Conservation (phyloP, 2,888 invertebrate species). For the Disparrhopalites patrizii region DNA sequence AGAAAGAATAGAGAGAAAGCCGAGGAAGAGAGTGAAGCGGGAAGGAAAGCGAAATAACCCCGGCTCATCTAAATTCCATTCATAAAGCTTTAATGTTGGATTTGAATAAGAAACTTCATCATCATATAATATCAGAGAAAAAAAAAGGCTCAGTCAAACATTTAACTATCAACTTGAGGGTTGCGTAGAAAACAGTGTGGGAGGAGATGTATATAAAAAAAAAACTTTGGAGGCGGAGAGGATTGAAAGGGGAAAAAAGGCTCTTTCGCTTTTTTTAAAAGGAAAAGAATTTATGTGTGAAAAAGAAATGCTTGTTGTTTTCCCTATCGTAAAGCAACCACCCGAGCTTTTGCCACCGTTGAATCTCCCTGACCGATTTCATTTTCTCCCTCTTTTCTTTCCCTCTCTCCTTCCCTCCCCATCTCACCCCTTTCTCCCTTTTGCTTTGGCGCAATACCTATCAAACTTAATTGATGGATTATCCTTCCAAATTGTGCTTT, state of each 20-base stretch:
- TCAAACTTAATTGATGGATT: constrained; percentile 47
- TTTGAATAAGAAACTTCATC: constrained; percentile 30
- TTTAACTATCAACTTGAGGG: constrained; percentile 23
- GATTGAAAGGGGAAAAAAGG: not conserved
- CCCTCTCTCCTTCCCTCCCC: constrained; percentile 17
- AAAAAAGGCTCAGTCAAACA: constrained; percentile 14
- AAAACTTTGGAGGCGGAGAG: constrained; percentile 2
- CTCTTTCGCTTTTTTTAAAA: not conserved
- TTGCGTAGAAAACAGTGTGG: constrained; percentile 9
- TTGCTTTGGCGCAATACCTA: constrained; percentile 42
- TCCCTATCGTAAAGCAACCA: no score
- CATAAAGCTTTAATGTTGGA: constrained; percentile 27
- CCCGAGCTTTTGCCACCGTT: no score
- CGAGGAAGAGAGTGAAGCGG: no score
- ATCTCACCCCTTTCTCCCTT: constrained; percentile 29
- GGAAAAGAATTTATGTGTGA: not conserved
- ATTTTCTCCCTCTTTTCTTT: constrained; percentile 30
- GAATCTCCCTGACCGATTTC: not conserved
- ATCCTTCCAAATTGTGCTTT: constrained; percentile 44
- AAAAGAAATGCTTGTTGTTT: not conserved
- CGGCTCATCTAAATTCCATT: constrained; percentile 24
- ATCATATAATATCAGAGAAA: constrained; percentile 28
- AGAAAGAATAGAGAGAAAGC: no score
- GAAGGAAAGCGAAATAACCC: no score
- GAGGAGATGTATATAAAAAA: not conserved